Evolutionary conservation across 2,113 vertebrate species (phyloP).

Genomic region (Callipepla californica): DNA sequence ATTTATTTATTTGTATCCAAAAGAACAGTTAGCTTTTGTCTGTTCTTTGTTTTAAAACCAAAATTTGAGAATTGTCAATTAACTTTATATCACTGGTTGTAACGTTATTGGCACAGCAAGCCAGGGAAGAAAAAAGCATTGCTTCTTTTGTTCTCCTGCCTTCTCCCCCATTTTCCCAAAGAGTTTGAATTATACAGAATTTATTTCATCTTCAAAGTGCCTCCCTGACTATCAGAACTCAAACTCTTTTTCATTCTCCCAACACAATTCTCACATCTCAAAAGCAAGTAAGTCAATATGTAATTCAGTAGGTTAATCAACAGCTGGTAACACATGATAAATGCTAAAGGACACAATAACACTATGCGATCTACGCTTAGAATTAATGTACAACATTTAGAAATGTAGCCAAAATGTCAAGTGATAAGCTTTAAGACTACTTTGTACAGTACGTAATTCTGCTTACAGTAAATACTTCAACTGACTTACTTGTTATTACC

Average conservation of each 20-base stretch:
- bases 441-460: neutral
- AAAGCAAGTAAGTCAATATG: neutral
- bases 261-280: neutral
- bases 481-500: conserved; percentile 96
- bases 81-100: neutral
- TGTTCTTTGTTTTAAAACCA: neutral
- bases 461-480: neutral
- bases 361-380: neutral
- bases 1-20: neutral
- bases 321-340: neutral
- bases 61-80: neutral
- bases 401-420: neutral
- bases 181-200: neutral
- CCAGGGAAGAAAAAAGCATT: accelerated
- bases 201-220: neutral
- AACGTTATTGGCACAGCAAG: neutral
- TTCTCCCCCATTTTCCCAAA: too few relatives aligned
- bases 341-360: neutral
- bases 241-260: neutral
- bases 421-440: neutral
- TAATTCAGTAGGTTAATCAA: neutral
- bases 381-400: neutral
- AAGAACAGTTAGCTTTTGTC: neutral
- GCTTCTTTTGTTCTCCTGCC: neutral
- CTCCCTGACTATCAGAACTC: neutral